Conservation (phyloP, 2,888 invertebrate species). For the Hyposoter dolosus region DNA sequence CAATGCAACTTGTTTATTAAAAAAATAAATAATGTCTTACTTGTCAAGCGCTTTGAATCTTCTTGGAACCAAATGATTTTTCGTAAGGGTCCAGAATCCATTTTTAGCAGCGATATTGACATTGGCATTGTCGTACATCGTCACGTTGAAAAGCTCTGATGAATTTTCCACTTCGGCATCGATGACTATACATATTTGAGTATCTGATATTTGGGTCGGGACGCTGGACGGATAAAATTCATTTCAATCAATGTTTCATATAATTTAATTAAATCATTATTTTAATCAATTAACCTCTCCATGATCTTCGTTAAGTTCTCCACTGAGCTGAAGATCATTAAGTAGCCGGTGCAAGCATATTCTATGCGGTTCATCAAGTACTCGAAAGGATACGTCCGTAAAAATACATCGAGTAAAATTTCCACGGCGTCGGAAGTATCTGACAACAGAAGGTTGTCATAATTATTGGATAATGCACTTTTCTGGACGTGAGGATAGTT, state of each 20-base stretch:
- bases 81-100: constrained; percentile 77
- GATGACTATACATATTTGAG: constrained; percentile 76
- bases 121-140: constrained; percentile 74
- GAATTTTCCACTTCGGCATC: constrained; percentile 66
- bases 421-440: constrained; percentile 68
- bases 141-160: constrained; percentile 72
- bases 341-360: constrained; percentile 75
- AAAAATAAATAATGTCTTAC: constrained; percentile 61
- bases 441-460: constrained; percentile 51
- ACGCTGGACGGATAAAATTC: constrained; percentile 68
- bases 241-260: background rate
- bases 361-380: constrained; percentile 71
- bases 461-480: background rate
- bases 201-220: constrained; percentile 71
- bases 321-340: constrained; percentile 73
- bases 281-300: background rate
- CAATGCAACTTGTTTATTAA: background rate
- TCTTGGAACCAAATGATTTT: constrained; percentile 75
- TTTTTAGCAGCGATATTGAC: constrained; percentile 75
- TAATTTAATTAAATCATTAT: background rate
- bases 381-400: constrained; percentile 72
- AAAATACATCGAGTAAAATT: constrained; percentile 73
- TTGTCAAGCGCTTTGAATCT: constrained; percentile 71
- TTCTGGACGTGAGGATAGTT: background rate
- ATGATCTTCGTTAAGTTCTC: constrained; percentile 52